Conservation (phyloP, 2,113 vertebrate genomes). For the Centropristis striata region DNA sequence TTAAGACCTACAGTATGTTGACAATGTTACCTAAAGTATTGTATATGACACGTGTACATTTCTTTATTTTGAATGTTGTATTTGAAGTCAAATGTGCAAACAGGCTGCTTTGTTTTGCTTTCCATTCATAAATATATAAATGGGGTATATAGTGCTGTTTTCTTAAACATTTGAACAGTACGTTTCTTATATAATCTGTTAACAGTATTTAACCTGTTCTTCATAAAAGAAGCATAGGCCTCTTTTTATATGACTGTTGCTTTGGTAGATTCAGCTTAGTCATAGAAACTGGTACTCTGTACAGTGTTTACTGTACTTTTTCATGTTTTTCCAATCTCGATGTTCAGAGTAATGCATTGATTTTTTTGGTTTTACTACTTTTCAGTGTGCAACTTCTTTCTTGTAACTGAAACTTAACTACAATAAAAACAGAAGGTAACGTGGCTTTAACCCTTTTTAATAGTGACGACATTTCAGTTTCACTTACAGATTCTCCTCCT, state of each 20-base stretch:
- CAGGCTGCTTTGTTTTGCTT: constrained; percentile 14
- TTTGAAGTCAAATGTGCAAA: constrained; percentile 37
- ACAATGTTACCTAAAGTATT: constrained; percentile 29
- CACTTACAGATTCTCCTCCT: constrained; percentile 5
- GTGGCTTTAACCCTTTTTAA: constrained; percentile 24
- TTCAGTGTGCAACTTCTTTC: constrained; percentile 55
- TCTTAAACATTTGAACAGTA: constrained; percentile 25
- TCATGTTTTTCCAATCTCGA: constrained; percentile 29
- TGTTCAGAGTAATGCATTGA: constrained; percentile 30
- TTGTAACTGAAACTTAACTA: constrained; percentile 52
- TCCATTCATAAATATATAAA: constrained; percentile 32
- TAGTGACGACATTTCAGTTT: constrained; percentile 5
- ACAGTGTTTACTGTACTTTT: constrained; percentile 39
- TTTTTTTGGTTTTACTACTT: constrained; percentile 46
- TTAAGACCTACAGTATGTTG: constrained; percentile 18
- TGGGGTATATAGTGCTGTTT: constrained; percentile 36
- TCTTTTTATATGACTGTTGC: constrained; percentile 51
- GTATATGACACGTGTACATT: constrained; percentile 15
- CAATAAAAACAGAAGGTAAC: constrained; percentile 51
- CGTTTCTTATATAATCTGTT: constrained; percentile 36
- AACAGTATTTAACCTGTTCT: constrained; percentile 43
- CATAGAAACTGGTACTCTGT: constrained; percentile 30
- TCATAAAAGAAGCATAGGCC: constrained; percentile 23
- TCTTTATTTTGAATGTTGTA: constrained; percentile 8
- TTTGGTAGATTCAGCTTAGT: constrained; percentile 26